Conservation (phyloP, 2,113 vertebrate species). For the Hemibagrus wyckioides region DNA sequence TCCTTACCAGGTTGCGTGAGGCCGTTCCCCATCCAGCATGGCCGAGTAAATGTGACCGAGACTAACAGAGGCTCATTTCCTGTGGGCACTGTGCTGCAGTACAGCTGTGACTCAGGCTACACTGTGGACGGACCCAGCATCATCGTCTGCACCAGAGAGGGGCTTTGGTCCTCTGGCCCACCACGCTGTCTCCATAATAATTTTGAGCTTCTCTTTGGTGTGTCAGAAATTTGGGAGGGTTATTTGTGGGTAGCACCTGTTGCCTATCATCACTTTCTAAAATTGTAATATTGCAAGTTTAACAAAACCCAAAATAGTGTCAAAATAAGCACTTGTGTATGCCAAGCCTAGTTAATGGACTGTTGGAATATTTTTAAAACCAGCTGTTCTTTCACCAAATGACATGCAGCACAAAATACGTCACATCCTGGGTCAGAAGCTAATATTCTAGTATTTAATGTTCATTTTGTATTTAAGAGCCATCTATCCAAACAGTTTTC, state of each 20-base stretch:
- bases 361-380: neutral
- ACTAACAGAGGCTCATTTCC: constrained; percentile 73
- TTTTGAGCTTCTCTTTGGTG: constrained; percentile 55
- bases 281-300: neutral
- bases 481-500: neutral
- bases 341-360: neutral
- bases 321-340: neutral
- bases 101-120: constrained; percentile 72
- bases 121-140: constrained; percentile 65
- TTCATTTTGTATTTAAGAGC: neutral
- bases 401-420: neutral
- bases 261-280: neutral
- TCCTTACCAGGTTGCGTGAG: constrained; percentile 64
- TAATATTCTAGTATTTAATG: neutral
- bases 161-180: constrained; percentile 68
- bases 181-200: constrained; percentile 68
- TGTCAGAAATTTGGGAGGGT: neutral
- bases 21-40: constrained; percentile 67
- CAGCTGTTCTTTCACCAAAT: neutral
- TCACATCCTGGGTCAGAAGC: neutral
- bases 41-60: constrained; percentile 60
- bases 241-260: neutral
- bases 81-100: constrained; percentile 70
- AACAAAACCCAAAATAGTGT: neutral
- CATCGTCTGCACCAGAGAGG: constrained; percentile 69